Conservation (phyloP, 2,888 invertebrate species). For the Acleris holmiana region DNA sequence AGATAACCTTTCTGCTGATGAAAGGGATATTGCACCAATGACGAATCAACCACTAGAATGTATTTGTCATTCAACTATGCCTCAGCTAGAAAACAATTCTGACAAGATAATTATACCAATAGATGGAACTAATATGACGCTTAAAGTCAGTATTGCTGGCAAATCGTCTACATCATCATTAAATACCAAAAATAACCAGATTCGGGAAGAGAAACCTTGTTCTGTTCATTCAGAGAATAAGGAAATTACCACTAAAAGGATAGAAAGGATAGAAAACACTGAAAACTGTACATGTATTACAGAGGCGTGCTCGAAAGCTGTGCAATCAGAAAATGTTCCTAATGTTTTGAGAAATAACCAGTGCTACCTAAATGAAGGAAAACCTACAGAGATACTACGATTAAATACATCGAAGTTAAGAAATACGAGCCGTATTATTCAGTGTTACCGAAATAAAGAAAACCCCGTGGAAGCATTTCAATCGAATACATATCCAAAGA, state of each 20-base stretch:
- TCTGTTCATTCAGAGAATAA: slow-evolving; percentile 37
- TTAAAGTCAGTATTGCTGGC: slow-evolving; percentile 58
- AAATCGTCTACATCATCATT: not conserved
- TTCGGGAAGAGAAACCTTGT: slow-evolving; percentile 21
- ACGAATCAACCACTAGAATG: slow-evolving; percentile 1
- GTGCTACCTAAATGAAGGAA: too few relatives aligned
- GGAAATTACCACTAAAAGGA: slow-evolving; percentile 53
- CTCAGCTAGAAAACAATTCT: slow-evolving; percentile 40
- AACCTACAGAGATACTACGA: too few relatives aligned
- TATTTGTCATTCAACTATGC: slow-evolving; percentile 5
- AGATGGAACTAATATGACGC: slow-evolving; percentile 74
- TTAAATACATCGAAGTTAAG: too few relatives aligned
- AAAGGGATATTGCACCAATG: slow-evolving; percentile 11
- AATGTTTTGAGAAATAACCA: not conserved
- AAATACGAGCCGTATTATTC: too few relatives aligned
- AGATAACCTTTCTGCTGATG: slow-evolving; percentile 13
- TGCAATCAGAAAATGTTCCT: slow-evolving; percentile 50
- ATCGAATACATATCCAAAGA: slow-evolving; percentile 62
- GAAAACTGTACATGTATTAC: slow-evolving; percentile 59
- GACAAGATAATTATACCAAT: slow-evolving; percentile 69
- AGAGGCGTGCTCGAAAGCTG: slow-evolving; percentile 63
- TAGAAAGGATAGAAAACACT: slow-evolving; percentile 42
- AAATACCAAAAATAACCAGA: slow-evolving; percentile 31
- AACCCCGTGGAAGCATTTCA: slow-evolving; percentile 26
- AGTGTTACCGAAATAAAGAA: too few relatives aligned